Percentiles rank a stretch among this genome's conserved stretches.
Conservation (phyloP, 35 echinoderm and acorn worm species). For the Hemicentrotus pulcherrimus region DNA sequence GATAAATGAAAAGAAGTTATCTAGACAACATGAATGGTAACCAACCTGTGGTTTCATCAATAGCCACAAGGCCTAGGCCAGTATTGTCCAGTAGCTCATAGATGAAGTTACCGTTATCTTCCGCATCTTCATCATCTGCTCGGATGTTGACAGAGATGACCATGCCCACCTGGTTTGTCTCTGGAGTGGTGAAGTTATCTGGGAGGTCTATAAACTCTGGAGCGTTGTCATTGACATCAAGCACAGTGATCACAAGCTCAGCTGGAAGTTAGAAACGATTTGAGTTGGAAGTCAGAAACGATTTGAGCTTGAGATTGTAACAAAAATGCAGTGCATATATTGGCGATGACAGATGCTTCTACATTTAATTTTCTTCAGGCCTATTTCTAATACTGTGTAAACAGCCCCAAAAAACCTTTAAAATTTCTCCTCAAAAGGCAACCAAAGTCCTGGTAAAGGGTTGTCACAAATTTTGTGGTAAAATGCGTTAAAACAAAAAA, state of each 20-base stretch:
- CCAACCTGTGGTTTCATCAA: slow-evolving; percentile 59
- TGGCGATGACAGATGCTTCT: too few species aligned
- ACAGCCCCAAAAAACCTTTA: too few species aligned
- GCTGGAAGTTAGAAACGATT: slow-evolving; percentile 18
- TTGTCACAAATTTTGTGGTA: too few species aligned
- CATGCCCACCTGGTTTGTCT: slow-evolving; percentile 46
- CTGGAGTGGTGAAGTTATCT: slow-evolving; percentile 52
- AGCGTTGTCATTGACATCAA: slow-evolving; percentile 75
- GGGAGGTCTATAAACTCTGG: slow-evolving; percentile 47
- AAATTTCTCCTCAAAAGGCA: too few species aligned
- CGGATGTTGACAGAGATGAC: slow-evolving; percentile 64
- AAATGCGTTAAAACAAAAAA: too few species aligned
- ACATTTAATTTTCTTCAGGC: too few species aligned
- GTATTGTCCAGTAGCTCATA: slow-evolving; percentile 44
- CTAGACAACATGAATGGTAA: not conserved
- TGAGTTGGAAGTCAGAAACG: not conserved
- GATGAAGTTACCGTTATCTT: slow-evolving; percentile 41
- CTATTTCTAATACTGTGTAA: too few species aligned
- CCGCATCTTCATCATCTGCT: slow-evolving; percentile 61
- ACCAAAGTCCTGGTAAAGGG: too few species aligned
- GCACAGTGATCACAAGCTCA: slow-evolving; percentile 46
- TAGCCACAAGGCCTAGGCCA: slow-evolving; percentile 34
- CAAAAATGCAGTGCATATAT: too few species aligned
- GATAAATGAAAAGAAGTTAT: too few species aligned
- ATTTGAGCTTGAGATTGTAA: too few species aligned